phyloP scores from a whole-genome alignment of 2,797 vertebrate genomes.

The Halcyon badia region DNA sequence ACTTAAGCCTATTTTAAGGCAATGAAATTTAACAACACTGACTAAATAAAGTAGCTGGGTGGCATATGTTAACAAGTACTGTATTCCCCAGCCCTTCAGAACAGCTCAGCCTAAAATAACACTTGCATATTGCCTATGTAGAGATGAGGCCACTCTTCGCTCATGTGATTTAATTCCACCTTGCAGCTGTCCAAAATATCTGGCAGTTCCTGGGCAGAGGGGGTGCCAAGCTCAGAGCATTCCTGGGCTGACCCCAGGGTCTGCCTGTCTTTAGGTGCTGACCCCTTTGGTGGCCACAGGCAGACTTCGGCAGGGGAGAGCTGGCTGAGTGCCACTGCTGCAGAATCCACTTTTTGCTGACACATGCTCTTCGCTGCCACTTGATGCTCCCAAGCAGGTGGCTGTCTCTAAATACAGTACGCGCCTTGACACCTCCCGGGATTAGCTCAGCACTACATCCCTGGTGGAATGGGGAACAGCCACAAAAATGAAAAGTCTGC shows the following conservation, averaged over 20 bases:
- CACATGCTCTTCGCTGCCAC: neutral
- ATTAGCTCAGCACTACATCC: neutral
- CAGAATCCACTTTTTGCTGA: neutral
- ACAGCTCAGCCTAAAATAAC: constrained; percentile 39
- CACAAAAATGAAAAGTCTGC: neutral
- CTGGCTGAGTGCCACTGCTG: neutral
- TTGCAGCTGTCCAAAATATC: constrained; percentile 86
- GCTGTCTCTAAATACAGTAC: neutral
- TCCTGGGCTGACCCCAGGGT: neutral
- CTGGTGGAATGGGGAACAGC: neutral
- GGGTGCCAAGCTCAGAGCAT: neutral
- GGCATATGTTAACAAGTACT: neutral
- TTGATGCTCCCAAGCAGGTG: constrained; percentile 69
- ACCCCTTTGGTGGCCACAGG: neutral
- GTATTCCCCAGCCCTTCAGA: constrained; percentile 20
- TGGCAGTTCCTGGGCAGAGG: constrained; percentile 84
- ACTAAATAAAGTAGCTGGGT: constrained; percentile 18
- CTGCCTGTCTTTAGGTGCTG: neutral
- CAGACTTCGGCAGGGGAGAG: neutral
- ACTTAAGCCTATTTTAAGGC: constrained; percentile 22
- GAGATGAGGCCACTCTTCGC: constrained; percentile 87
- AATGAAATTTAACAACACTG: neutral
- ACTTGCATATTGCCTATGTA: constrained; percentile 87
- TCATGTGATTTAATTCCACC: constrained; percentile 82
- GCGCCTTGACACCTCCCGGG: neutral